Conservation (phyloP, 2,113 vertebrate genomes). For the Saguinus imperator region DNA sequence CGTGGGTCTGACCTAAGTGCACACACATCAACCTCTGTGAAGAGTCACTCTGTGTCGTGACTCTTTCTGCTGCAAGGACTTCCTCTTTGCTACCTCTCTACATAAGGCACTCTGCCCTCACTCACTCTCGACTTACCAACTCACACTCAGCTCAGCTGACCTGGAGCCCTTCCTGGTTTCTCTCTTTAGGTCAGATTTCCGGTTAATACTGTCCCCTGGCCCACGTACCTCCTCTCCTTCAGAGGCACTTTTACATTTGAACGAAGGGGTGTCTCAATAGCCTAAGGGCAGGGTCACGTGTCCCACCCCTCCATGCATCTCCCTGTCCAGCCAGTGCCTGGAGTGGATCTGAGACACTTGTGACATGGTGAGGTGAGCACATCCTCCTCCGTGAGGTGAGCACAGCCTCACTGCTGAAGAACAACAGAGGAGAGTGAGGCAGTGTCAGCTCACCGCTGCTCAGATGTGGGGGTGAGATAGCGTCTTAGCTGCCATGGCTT, state of each 20-base stretch:
- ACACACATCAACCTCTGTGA: not conserved
- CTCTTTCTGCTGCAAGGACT: not conserved
- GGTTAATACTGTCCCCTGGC: not conserved
- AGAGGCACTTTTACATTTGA: not conserved
- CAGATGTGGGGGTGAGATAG: no score
- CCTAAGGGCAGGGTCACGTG: not conserved
- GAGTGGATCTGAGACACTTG: not conserved
- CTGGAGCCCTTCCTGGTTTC: not conserved
- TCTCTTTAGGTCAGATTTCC: not conserved
- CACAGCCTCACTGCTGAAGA: not conserved
- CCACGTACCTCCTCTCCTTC: not conserved
- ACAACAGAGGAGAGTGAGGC: not conserved
- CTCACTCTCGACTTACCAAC: not conserved
- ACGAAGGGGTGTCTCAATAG: not conserved
- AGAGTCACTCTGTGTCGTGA: not conserved
- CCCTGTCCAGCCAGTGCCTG: not conserved
- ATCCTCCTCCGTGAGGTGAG: no score
- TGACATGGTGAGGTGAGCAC: not conserved
- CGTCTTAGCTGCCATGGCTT: not conserved
- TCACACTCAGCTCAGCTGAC: not conserved
- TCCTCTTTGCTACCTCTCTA: not conserved
- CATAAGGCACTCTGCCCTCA: not conserved
- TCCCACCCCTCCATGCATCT: not conserved
- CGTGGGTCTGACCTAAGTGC: not conserved
- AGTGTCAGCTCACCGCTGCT: no score